Evolutionary conservation across 2,797 vertebrate species (phyloP).

Genomic region (Diplodus puntazzo): DNA sequence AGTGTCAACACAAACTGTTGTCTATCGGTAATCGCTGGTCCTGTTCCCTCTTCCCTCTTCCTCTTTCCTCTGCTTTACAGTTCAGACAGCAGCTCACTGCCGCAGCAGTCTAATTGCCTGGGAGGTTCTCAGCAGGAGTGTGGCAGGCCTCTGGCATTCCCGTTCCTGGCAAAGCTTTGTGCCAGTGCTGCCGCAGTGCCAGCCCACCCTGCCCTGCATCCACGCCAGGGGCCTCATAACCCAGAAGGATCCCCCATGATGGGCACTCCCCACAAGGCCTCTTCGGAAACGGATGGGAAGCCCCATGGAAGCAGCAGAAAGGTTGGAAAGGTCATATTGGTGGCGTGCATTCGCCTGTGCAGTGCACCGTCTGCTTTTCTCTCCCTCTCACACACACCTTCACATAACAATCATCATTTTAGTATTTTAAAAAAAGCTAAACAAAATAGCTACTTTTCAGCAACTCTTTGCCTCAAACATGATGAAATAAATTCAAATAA

Average conservation of each 20-base stretch:
- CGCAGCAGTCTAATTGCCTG: constrained; percentile 72
- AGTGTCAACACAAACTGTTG: constrained; percentile 55
- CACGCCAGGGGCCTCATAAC: constrained; percentile 72
- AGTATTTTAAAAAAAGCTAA: background rate
- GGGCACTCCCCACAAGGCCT: constrained; percentile 66
- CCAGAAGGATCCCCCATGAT: constrained; percentile 74
- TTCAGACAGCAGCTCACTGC: constrained; percentile 51
- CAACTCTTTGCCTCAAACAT: constrained; percentile 1
- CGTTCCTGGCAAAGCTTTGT: constrained; percentile 70
- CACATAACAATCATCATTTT: background rate
- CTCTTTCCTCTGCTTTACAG: constrained; percentile 39
- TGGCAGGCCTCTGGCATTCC: constrained; percentile 74
- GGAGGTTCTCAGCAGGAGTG: constrained; percentile 76
- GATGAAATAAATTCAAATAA: background rate
- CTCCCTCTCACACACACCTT: background rate
- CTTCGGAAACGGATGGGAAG: constrained; percentile 76
- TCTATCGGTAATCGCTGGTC: constrained; percentile 51
- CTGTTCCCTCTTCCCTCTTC: constrained; percentile 38
- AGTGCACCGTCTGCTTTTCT: constrained; percentile 5
- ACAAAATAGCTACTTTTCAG: background rate
- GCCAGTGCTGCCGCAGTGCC: constrained; percentile 66
- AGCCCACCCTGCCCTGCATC: constrained; percentile 62
- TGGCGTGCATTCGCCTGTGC: constrained; percentile 40
- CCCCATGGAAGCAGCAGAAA: constrained; percentile 67
- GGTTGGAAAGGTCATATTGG: constrained; percentile 75